These are phyloP conservation scores for Eutolmus rufibarbis DNA, from an alignment of 2,888 invertebrate species.

Conservation along the genomic window DNA sequence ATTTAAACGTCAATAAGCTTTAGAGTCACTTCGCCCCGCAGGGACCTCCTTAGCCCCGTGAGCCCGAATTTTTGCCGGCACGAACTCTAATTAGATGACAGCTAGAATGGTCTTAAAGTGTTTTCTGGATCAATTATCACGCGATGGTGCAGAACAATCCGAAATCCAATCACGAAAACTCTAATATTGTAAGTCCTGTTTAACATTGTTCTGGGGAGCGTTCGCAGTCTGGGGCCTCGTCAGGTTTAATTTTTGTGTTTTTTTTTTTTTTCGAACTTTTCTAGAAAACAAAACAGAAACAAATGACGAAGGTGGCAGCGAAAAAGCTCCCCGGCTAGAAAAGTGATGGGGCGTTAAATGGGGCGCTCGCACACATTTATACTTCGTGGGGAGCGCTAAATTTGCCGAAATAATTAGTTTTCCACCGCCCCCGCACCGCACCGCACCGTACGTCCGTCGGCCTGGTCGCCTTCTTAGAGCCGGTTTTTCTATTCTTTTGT, in stretches of 20 bases:
- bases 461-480: not conserved
- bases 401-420: conserved; percentile 30
- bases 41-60: not conserved
- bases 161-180: conserved; percentile 24
- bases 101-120: conserved; percentile 32
- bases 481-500: not conserved
- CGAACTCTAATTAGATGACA: conserved; percentile 33
- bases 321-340: not conserved
- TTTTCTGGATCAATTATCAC: conserved; percentile 35
- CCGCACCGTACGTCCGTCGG: no score
- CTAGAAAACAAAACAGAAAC: not conserved
- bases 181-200: conserved; percentile 7
- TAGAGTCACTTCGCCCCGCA: not conserved
- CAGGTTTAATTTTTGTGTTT: not conserved
- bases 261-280: not conserved
- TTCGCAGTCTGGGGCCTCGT: not conserved
- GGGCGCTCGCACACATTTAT: not conserved
- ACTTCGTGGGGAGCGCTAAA: conserved; percentile 5
- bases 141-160: conserved; percentile 33
- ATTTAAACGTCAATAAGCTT: not conserved
- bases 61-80: not conserved
- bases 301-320: not conserved
- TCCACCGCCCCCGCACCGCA: not conserved
- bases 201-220: conserved; percentile 10
- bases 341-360: not conserved